These are phyloP conservation scores for Chloebia gouldiae DNA, from an alignment of 2,113 vertebrate genomes.

Conservation along the genomic window DNA sequence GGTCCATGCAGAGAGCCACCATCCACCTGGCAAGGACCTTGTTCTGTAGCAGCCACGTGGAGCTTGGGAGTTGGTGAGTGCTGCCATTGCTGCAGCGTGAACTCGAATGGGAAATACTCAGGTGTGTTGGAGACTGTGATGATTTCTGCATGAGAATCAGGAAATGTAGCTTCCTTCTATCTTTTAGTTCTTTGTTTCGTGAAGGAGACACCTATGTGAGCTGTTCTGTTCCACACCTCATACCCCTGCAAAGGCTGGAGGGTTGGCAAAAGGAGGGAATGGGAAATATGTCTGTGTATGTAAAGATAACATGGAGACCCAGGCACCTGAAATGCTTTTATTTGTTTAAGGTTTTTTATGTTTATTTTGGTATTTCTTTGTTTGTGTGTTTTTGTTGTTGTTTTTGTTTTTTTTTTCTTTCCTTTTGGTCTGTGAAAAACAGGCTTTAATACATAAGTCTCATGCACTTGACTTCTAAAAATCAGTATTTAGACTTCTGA, in stretches of 20 bases:
- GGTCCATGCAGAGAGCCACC: background rate
- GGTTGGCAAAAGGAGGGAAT: background rate
- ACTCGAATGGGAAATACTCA: background rate
- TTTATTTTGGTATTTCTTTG: background rate
- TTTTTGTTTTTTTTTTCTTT: background rate
- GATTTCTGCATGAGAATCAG: background rate
- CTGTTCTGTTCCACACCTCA: background rate
- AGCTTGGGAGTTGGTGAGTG: background rate
- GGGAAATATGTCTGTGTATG: background rate
- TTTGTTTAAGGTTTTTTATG: background rate
- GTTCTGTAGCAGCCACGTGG: background rate
- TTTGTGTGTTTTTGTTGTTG: background rate
- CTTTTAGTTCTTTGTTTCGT: background rate
- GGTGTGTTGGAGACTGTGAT: background rate
- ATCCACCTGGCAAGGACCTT: background rate
- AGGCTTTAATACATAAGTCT: background rate
- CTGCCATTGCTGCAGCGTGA: accelerated
- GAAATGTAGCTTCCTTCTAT: background rate
- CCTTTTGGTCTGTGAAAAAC: background rate
- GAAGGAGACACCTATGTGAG: background rate
- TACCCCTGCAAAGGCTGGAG: background rate
- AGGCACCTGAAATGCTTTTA: background rate
- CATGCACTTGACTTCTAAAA: background rate
- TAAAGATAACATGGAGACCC: background rate
- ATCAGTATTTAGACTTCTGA: background rate